phyloP scores from a whole-genome alignment of 2,113 vertebrate species.

The Mola mola region DNA sequence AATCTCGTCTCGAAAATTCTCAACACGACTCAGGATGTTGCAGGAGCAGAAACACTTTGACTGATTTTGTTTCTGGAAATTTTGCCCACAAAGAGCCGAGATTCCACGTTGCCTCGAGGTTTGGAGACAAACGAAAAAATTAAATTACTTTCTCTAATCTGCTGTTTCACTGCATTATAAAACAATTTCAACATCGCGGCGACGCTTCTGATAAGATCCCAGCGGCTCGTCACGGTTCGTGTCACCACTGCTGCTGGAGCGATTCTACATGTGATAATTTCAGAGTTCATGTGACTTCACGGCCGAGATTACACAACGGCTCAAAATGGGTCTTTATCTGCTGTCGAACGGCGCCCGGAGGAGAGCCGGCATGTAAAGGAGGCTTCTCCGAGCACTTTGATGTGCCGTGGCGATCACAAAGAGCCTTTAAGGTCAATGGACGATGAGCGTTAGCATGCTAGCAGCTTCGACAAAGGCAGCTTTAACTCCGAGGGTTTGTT shows the following conservation, averaged over 20 bases:
- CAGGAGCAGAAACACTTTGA: background rate
- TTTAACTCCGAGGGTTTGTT: conserved; percentile 54
- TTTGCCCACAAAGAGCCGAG: background rate
- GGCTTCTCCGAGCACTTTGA: no score
- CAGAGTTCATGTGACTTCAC: conserved; percentile 41
- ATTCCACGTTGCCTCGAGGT: conserved; percentile 11
- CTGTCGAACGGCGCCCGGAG: no score
- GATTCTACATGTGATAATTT: conserved; percentile 44
- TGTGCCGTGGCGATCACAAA: no score
- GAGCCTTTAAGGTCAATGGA: no score
- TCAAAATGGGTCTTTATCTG: conserved; percentile 53
- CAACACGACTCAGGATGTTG: background rate
- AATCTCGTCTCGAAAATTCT: conserved; percentile 59
- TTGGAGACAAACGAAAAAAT: conserved; percentile 19
- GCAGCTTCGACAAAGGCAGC: no score
- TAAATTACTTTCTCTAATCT: conserved; percentile 28
- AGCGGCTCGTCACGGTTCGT: conserved; percentile 13
- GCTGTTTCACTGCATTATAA: conserved; percentile 14
- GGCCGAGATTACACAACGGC: conserved; percentile 57
- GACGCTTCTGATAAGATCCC: conserved; percentile 15
- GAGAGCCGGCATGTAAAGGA: no score
- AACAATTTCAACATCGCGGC: conserved; percentile 29
- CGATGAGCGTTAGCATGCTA: no score
- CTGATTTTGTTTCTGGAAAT: no score
- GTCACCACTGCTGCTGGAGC: conserved; percentile 22